Evolutionary conservation across 2,797 vertebrate genomes (phyloP), one percentile per base, ranked within the genome.

Genomic region (Peromyscus melanophrys): DNA sequence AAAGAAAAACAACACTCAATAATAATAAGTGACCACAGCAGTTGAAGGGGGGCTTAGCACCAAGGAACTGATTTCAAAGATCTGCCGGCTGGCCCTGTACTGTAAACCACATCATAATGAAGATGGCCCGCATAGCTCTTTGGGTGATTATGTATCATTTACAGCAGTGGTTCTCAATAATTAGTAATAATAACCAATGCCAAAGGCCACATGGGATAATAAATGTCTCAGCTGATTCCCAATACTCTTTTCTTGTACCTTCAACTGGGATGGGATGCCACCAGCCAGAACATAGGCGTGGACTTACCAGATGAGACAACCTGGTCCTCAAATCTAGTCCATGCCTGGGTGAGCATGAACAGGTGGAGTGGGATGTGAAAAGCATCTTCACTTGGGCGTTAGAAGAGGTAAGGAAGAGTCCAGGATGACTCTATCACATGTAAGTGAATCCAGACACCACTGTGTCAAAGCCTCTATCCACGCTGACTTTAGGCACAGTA

Each of bases 221-320:
- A 82, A 85, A 43, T 46, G 57, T 71, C 40, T 43, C n/a, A 93
- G 1, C 21, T 57, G n/a, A 78, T 23, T 87, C 37, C 59, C 34
- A 67, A 43, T 23, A 6, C 1, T 61, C 31, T 43, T 57, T 34
- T 57, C 40, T 21, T 80, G 1, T 16, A 29, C 67, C 49, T 59
- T 10, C 7, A 2, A 52, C 3, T 81, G 31, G 25, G 11, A 21
- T 59, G 37, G 34, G 55, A 34, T 21, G 49, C 69, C 34, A 23
- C 9, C 67, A 19, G 46, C 34, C 29, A n/a, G 65, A 40, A 37
- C 12, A 25, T 1, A 59, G 25, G 43, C 19, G 6, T 9, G 12
- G 46, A 37, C 1, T 88, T 27, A 84, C 80, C 92, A 75, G 49
- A 82, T 73, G 92, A 84, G 19, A 67, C 25, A 77, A 49, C 19